phyloP scores from a whole-genome alignment of 2,113 vertebrate species.

The Mormoops blainvillei region DNA sequence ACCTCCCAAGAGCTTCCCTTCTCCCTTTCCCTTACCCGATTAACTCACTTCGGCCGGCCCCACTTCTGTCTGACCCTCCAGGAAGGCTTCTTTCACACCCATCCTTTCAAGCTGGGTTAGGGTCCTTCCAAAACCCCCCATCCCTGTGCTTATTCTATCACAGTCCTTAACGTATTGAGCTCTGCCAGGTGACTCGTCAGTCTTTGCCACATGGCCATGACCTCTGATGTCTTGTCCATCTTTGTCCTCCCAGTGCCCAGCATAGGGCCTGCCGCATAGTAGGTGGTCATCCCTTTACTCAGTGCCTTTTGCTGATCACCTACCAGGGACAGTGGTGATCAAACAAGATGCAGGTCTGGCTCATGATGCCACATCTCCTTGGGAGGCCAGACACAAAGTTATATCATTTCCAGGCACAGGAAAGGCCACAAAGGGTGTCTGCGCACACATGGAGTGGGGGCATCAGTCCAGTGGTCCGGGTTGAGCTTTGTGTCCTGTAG shows the following conservation, averaged over 20 bases:
- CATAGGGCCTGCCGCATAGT: not conserved
- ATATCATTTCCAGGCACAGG: not conserved
- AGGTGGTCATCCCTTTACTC: not conserved
- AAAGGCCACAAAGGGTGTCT: not conserved
- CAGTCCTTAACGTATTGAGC: too few species aligned
- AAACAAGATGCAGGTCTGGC: too few species aligned
- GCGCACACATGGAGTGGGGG: not conserved
- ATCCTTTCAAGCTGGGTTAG: not conserved
- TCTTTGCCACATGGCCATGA: not conserved
- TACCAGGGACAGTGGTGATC: accelerated
- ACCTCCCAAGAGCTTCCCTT: not conserved
- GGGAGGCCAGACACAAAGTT: not conserved
- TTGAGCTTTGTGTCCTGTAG: not conserved
- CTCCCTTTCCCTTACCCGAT: too few species aligned
- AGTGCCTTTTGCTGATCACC: not conserved
- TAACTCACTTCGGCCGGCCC: not conserved
- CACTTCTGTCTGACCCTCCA: not conserved
- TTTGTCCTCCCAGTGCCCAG: not conserved
- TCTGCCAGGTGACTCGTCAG: not conserved
- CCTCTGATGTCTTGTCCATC: not conserved
- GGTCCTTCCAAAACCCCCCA: not conserved
- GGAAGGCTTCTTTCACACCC: not conserved
- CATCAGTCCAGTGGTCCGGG: not conserved
- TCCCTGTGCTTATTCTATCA: not conserved
- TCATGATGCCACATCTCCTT: not conserved